Conservation (phyloP, 2,888 invertebrate species). For the Bruchidius siliquastri region DNA sequence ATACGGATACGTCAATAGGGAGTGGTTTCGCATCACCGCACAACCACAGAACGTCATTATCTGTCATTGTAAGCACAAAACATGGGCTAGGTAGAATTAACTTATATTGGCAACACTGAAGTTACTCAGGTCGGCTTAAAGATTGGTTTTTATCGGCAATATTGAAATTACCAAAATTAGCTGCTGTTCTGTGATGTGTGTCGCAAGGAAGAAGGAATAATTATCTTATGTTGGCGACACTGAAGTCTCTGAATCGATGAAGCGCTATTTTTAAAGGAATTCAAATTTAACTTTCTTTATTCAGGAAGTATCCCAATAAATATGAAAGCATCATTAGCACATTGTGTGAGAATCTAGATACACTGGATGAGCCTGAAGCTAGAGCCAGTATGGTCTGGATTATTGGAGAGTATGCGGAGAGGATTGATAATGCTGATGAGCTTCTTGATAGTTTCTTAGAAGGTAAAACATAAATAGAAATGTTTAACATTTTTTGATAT, state of each 20-base stretch:
- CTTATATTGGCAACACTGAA: background rate
- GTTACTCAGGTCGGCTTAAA: background rate
- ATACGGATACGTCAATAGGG: background rate
- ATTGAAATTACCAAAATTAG: too few species aligned
- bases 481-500: slow-evolving; percentile 3
- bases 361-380: slow-evolving; percentile 97
- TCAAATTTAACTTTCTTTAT: slow-evolving; percentile 18
- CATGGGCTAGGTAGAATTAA: background rate
- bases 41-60: background rate
- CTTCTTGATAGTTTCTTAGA: slow-evolving; percentile 96
- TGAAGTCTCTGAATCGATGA: background rate
- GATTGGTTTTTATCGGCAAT: too few species aligned
- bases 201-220: too few species aligned
- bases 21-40: too few species aligned
- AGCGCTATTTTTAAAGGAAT: slow-evolving; percentile 2
- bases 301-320: slow-evolving; percentile 92
- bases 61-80: background rate
- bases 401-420: slow-evolving; percentile 96
- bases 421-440: slow-evolving; percentile 99
- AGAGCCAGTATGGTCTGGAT: slow-evolving; percentile 97
- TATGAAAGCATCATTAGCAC: slow-evolving; percentile 99
- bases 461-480: too few species aligned
- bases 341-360: slow-evolving; percentile 96
- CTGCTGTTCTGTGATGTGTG: too few species aligned
- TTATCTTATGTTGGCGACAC: background rate